Evolutionary conservation across 2,113 vertebrate species (phyloP).

Genomic region (Hydrolagus affinis): DNA sequence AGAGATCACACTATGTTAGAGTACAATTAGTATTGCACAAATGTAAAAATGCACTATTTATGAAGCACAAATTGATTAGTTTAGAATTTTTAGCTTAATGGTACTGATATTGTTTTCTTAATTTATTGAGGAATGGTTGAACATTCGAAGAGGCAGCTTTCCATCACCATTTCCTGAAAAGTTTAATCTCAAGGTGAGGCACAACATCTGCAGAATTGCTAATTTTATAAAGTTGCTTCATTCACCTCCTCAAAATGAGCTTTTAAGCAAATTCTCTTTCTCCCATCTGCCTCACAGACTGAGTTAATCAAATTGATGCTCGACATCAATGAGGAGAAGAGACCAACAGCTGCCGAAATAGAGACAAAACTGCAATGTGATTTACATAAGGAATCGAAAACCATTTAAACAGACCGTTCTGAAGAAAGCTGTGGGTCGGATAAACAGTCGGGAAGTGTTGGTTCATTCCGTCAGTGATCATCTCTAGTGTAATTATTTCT

Average conservation of each 20-base stretch:
- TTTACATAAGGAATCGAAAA: neutral
- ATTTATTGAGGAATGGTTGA: neutral
- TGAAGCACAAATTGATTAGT: neutral
- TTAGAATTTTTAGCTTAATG: neutral
- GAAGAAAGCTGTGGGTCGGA: too few species aligned
- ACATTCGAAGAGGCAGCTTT: neutral
- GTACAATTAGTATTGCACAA: neutral
- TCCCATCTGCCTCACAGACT: neutral
- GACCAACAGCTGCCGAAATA: neutral
- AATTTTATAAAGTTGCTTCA: neutral
- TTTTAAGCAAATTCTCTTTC: neutral
- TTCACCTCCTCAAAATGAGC: neutral
- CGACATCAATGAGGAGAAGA: neutral
- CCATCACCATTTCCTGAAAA: neutral
- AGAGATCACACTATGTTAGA: too few species aligned
- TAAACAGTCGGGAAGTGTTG: too few species aligned
- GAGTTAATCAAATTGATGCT: neutral
- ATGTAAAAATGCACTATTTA: neutral
- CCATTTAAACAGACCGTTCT: neutral
- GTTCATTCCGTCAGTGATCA: too few species aligned
- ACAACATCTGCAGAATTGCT: neutral
- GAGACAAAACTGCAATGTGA: neutral
- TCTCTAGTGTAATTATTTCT: too few species aligned
- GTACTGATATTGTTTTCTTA: neutral
- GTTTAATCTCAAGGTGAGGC: neutral